Percentiles rank a stretch among this genome's conserved stretches.
phyloP scores from a whole-genome alignment of 2,888 invertebrate genomes.

The Therioaphis trifolii region DNA sequence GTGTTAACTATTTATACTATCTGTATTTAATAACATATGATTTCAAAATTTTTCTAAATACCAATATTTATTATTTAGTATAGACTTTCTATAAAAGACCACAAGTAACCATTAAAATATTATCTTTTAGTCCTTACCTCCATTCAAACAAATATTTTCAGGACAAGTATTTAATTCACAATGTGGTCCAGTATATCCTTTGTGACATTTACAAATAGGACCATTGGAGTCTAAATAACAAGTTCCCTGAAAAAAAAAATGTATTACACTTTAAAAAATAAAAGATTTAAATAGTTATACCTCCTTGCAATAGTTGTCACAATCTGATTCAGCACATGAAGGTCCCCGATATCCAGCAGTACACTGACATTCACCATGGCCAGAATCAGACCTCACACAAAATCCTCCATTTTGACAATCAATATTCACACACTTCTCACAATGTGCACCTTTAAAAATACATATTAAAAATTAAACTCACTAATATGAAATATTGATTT shows the following conservation, averaged over 20 bases:
- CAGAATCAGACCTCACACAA: conserved; percentile 69
- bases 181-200: conserved; percentile 72
- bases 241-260: conserved; percentile 68
- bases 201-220: conserved; percentile 70
- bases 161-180: conserved; percentile 74
- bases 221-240: conserved; percentile 68
- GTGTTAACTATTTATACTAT: no score
- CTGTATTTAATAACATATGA: not conserved
- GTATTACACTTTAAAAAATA: conserved; percentile 20
- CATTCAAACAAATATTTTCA: conserved; percentile 63
- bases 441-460: conserved; percentile 69
- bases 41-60: not conserved
- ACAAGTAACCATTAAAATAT: not conserved
- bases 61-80: not conserved
- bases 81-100: not conserved
- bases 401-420: conserved; percentile 75
- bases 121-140: conserved; percentile 46
- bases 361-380: conserved; percentile 72
- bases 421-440: conserved; percentile 73
- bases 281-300: conserved; percentile 65
- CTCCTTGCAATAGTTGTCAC: conserved; percentile 69
- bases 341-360: conserved; percentile 72
- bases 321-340: conserved; percentile 71
- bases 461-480: not conserved
- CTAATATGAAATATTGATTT: not conserved